These are phyloP conservation scores for Margaritifera margaritifera DNA, from an alignment of 2,888 invertebrate species.

Conservation along the genomic window DNA sequence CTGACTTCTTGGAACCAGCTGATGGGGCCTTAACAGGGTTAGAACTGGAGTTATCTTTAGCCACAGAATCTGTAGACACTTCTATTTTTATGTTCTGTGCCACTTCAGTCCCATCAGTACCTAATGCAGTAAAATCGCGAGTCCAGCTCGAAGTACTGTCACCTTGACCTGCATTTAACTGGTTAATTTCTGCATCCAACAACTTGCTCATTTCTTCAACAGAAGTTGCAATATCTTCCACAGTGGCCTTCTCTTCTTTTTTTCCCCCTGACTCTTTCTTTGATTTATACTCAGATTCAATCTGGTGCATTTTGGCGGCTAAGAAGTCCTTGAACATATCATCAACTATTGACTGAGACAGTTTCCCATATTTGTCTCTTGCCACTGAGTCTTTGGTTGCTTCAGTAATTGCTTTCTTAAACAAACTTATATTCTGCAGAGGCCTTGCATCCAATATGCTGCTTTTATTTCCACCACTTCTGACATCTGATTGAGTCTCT, in stretches of 20 bases:
- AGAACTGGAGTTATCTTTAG: too few relatives aligned
- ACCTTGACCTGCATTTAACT: slow-evolving; percentile 18
- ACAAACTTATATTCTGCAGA: too few relatives aligned
- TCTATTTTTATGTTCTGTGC: too few relatives aligned
- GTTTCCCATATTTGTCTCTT: too few relatives aligned
- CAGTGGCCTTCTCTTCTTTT: slow-evolving; percentile 8
- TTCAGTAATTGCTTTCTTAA: too few relatives aligned
- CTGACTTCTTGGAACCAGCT: slow-evolving; percentile 11
- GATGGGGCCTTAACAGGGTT: background rate
- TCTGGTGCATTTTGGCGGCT: slow-evolving; percentile 50
- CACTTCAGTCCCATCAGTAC: background rate
- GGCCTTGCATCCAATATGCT: too few relatives aligned
- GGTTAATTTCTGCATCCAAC: slow-evolving; percentile 54
- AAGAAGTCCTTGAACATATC: slow-evolving; percentile 63
- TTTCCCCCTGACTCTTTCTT: slow-evolving; percentile 15
- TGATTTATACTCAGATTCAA: slow-evolving; percentile 32
- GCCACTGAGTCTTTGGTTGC: too few relatives aligned
- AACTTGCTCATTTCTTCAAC: slow-evolving; percentile 58
- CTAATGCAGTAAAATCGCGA: background rate
- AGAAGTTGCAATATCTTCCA: slow-evolving; percentile 29
- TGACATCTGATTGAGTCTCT: too few relatives aligned
- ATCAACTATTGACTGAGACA: slow-evolving; percentile 44
- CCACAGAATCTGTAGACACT: too few relatives aligned
- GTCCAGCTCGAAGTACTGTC: background rate
- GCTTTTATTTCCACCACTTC: too few relatives aligned